Evolutionary conservation across 2,888 invertebrate species (phyloP).

Genomic region (Hedychridium roseum): DNA sequence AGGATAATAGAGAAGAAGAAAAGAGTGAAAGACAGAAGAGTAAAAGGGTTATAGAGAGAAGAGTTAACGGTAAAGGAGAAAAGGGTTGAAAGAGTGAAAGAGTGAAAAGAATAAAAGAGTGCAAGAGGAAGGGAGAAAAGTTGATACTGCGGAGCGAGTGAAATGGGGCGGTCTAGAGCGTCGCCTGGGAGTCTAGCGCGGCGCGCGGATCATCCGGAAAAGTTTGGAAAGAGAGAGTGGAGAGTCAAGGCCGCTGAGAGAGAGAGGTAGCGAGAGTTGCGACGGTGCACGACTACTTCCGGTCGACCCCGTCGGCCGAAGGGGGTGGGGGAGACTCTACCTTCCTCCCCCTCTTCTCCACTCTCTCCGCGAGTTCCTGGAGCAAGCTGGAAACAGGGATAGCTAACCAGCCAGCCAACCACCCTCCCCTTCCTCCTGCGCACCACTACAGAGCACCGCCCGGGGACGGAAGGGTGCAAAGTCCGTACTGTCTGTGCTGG

Average conservation of each 20-base stretch:
- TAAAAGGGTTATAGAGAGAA: not conserved
- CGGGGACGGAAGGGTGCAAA: slow-evolving; percentile 53
- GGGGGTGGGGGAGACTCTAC: no score
- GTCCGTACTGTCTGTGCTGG: slow-evolving; percentile 57
- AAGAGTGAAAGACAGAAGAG: not conserved
- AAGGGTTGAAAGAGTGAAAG: not conserved
- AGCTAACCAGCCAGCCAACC: no score
- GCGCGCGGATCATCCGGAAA: slow-evolving; percentile 54
- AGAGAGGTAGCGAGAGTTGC: slow-evolving; percentile 26
- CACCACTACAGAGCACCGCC: slow-evolving; percentile 43
- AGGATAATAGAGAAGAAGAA: not conserved
- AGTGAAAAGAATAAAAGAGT: slow-evolving; percentile 3
- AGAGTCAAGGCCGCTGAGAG: slow-evolving; percentile 56
- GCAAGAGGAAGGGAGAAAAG: slow-evolving; percentile 2
- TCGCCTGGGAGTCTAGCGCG: slow-evolving; percentile 51
- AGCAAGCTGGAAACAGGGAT: no score
- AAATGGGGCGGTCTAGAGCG: slow-evolving; percentile 23
- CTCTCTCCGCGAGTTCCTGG: no score
- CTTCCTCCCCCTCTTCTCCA: no score
- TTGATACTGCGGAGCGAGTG: slow-evolving; percentile 14
- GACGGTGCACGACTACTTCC: slow-evolving; percentile 13
- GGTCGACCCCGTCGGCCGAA: no score
- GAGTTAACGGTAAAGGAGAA: not conserved
- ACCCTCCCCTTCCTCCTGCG: no score
- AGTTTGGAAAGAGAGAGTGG: slow-evolving; percentile 48